Evolutionary conservation across 2,888 invertebrate genomes (phyloP).

Genomic region (Eristalis arbustorum): DNA sequence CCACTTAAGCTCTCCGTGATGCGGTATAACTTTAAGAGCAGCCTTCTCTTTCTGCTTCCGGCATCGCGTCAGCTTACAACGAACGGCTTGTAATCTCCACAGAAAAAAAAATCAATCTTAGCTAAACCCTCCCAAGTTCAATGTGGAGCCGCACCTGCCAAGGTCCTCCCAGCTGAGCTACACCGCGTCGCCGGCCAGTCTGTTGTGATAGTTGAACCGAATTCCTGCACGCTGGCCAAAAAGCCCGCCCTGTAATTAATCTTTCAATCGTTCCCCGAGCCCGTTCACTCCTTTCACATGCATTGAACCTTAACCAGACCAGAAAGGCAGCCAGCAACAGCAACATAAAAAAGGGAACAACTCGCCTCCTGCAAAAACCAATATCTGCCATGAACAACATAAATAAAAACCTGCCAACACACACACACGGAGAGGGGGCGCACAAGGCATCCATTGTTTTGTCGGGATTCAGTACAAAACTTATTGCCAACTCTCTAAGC

Average conservation of each 20-base stretch:
- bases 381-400: neutral
- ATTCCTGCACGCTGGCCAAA: neutral
- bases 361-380: neutral
- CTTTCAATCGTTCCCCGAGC: neutral
- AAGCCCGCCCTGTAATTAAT: neutral
- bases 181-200: neutral
- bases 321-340: neutral
- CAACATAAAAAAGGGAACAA: neutral
- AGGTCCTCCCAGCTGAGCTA: neutral
- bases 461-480: conserved; percentile 1
- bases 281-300: neutral
- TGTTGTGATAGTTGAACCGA: neutral
- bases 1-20: no score
- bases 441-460: neutral
- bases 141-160: neutral
- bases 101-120: no score
- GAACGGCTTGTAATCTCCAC: no score
- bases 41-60: no score
- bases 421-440: neutral
- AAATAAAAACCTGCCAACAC: neutral
- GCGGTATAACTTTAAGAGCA: no score
- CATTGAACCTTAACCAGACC: neutral
- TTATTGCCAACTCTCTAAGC: conserved; percentile 29
- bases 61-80: no score
- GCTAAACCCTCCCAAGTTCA: neutral